Evolutionary conservation across 2,797 vertebrate species (phyloP), one percentile per base, ranked within the genome.

Genomic region (Chaetodon trifasciatus): DNA sequence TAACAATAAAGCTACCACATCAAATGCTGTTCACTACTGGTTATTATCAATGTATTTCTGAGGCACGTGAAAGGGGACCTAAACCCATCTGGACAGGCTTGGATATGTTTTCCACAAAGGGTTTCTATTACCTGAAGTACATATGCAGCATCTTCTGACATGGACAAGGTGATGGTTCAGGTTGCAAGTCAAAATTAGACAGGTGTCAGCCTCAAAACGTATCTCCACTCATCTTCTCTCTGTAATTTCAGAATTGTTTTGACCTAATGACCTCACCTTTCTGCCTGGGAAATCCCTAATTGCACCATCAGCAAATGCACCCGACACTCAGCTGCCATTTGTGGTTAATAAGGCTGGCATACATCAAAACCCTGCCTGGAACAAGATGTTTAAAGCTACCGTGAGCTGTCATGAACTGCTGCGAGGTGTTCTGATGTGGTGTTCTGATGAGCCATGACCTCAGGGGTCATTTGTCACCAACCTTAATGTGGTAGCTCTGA

Each of bases 401-500:
- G 3, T 46, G 72, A 82, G 67, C 86, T 81, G 88, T 81, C 84
- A 56, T 19, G 74, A 82, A 49, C 28, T 58, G 68, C 63, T 39
- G 55, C 57, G 80, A 83, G 82, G 60, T 76, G 89, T 70, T 90
- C 32, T 85, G 75, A 85, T 85, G 78, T 70, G 77, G 56, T 77
- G 72, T 66, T 78, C 70, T 87, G 89, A 89, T 84, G 72, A 81
- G 82, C 82, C 70, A 76, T 84, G 87, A 89, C 90, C 83, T 84
- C 57, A 5, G 88, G 91, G 82, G 80, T 89, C 79, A 84, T 90
- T 91, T 91, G 85, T 92, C 92, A 92, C 84, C 88, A 80, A 77
- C 76, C 77, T 80, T 90, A 87, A 87, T 91, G 87, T 55, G 75
- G 73, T 83, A 70, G 79, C 85, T 91, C 70, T 76, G 75, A 85